Base-by-base conservation (phyloP, 2,113 vertebrate species). In the Festucalex cinctus region DNA sequence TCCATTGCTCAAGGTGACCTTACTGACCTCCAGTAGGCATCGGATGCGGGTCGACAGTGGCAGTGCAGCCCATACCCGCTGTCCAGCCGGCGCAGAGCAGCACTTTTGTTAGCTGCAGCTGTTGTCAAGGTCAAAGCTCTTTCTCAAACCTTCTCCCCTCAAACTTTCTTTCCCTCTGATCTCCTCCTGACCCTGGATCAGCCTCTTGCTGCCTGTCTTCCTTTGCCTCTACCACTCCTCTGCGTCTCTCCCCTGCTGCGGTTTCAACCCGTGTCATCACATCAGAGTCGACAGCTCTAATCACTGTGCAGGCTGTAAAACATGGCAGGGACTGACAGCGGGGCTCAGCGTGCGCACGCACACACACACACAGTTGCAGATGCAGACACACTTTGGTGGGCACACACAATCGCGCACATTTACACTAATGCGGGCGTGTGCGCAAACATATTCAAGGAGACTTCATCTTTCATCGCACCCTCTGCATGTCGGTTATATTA, bases 301-400 rank as follows among this genome's bases (percentile, higher is more conserved):
- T 88, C 87, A 91, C 85, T 75, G 79, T 83, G 88, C 78, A 77
- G 86, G 79, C 85, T 90, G 88, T 91, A 89, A 89, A 91, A 90
- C 88, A 88, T 88, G 86, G 88, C 86, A 85, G 81, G 78, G 81
- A 85, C 84, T 89, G 88, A 90, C 89, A 90, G 89, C 76, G 53
- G 65, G 80, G 89, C 80, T 89, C 86, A 88, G 83, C 82, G 80
- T 86, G 64, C 77, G 61, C 76, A 89, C 83, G 63, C 66, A 69
- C 68, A 60, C 74, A 79, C 69, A 63, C 44, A 60, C 48, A 56
- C 19, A 62, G 13, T 59, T 32, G 61, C 64, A 73, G 39, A 53
- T 48, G 36, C 44, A 59, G 77, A 71, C 61, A 48, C 72, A 61
- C 64, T 56, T 28, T 37, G 35, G 19, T 46, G 77, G 73, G 70